Evolutionary conservation across 2,888 invertebrate species (phyloP).

Genomic region (Epinotia demarniana): DNA sequence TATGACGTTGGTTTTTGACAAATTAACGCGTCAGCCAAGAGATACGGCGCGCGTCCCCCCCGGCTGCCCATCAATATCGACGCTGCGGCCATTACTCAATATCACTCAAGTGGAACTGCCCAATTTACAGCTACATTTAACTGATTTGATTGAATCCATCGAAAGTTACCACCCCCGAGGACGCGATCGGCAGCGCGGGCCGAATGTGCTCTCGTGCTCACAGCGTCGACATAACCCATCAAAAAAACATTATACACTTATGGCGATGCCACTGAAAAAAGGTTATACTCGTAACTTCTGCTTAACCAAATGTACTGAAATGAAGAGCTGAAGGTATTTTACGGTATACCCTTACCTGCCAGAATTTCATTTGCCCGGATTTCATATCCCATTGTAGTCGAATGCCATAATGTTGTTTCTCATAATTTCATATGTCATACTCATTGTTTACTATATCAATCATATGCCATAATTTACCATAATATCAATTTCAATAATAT

Average conservation of each 20-base stretch:
- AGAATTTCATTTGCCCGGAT: too few species aligned
- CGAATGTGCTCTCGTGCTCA: background rate
- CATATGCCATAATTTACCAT: too few species aligned
- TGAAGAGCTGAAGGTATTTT: background rate
- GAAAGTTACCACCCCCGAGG: slow-evolving; percentile 68
- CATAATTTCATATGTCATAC: too few species aligned
- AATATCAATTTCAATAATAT: too few species aligned
- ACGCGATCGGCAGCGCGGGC: slow-evolving; percentile 46
- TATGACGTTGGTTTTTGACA: slow-evolving; percentile 76
- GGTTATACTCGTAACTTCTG: background rate
- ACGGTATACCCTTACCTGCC: too few species aligned
- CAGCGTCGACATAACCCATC: background rate
- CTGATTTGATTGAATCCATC: slow-evolving; percentile 80
- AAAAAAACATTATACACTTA: background rate
- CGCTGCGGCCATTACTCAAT: slow-evolving; percentile 78
- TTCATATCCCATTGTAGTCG: too few species aligned
- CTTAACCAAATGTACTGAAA: background rate
- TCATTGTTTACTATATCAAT: too few species aligned
- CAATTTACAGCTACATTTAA: slow-evolving; percentile 83
- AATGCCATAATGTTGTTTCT: too few species aligned
- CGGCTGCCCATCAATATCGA: slow-evolving; percentile 75
- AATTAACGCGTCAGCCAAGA: slow-evolving; percentile 74
- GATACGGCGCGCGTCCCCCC: slow-evolving; percentile 67
- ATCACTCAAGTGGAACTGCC: slow-evolving; percentile 81
- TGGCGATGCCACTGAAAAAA: background rate